Percentiles rank a stretch among this genome's conserved stretches.
Evolutionary conservation across 2,888 invertebrate genomes (phyloP).

Genomic region (Drosophila anomalata): DNA sequence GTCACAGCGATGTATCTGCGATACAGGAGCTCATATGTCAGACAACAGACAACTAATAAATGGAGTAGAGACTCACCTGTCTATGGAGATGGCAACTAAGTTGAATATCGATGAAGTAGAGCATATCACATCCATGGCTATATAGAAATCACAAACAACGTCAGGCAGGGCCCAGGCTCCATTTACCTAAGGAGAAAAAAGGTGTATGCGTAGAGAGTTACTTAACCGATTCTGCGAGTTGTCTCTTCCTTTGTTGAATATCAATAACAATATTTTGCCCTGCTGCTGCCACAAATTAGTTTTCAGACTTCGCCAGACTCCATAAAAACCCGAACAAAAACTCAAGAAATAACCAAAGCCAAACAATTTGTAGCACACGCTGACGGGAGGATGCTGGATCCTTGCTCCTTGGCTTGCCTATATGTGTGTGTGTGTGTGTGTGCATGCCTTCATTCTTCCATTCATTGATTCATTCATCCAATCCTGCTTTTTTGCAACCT

Average conservation of each 20-base stretch:
- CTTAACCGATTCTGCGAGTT: constrained; percentile 13
- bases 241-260: constrained; percentile 60
- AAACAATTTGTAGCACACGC: constrained; percentile 75
- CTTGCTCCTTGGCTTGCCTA: constrained; percentile 11
- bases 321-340: constrained; percentile 74
- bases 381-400: constrained; percentile 38
- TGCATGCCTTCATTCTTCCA: constrained; percentile 26
- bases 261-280: constrained; percentile 72
- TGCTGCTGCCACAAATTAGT: constrained; percentile 66
- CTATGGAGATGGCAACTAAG: constrained; percentile 98
- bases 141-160: constrained; percentile 97
- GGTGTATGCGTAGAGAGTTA: background rate
- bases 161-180: constrained; percentile 95
- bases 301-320: constrained; percentile 58
- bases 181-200: constrained; percentile 87
- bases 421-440: constrained; percentile 5
- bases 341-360: constrained; percentile 68
- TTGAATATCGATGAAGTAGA: constrained; percentile 99
- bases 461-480: too few relatives aligned
- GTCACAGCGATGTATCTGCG: constrained; percentile 99
- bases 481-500: constrained; percentile 1
- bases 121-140: constrained; percentile 98
- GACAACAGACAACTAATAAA: too few relatives aligned
- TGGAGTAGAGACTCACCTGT: constrained; percentile 89
- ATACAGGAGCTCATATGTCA: background rate